These are phyloP conservation scores for Magallana ariakensis DNA, from an alignment of 1,140 invertebrate species.

Conservation along the genomic window DNA sequence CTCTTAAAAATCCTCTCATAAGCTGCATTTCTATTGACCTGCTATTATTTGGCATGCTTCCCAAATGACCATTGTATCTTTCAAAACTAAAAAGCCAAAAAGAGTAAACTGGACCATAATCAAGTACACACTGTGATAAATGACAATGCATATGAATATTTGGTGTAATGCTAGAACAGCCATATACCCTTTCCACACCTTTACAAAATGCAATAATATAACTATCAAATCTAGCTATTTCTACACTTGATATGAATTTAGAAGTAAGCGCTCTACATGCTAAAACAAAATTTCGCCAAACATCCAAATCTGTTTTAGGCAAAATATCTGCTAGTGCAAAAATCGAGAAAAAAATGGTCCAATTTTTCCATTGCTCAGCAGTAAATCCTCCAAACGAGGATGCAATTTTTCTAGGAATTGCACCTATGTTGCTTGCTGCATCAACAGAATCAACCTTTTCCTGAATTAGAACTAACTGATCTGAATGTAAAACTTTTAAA, in stretches of 20 bases:
- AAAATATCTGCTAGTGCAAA: constrained; percentile 50
- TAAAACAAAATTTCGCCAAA: constrained; percentile 55
- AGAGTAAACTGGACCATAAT: constrained; percentile 61
- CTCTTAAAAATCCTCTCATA: constrained; percentile 42
- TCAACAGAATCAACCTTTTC: constrained; percentile 28
- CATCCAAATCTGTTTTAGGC: constrained; percentile 32
- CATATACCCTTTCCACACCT: constrained; percentile 44
- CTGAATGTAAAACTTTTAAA: constrained; percentile 1
- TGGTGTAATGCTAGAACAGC: constrained; percentile 41
- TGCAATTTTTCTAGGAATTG: constrained; percentile 39
- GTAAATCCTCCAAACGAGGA: constrained; percentile 44
- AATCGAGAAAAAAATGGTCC: constrained; percentile 50
- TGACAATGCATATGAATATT: constrained; percentile 63
- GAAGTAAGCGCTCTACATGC: constrained; percentile 41
- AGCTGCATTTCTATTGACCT: constrained; percentile 42
- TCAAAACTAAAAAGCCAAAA: constrained; percentile 60
- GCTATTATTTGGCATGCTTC: background rate
- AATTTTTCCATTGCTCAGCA: constrained; percentile 36
- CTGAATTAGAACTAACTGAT: constrained; percentile 40
- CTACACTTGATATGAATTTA: constrained; percentile 15
- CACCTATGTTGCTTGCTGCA: constrained; percentile 28
- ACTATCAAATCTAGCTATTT: background rate
- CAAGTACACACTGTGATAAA: constrained; percentile 48
- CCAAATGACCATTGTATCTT: constrained; percentile 52
- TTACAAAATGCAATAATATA: constrained; percentile 50